phyloP scores from a whole-genome alignment of 2,113 vertebrate species.

The Halcyon senegalensis region DNA sequence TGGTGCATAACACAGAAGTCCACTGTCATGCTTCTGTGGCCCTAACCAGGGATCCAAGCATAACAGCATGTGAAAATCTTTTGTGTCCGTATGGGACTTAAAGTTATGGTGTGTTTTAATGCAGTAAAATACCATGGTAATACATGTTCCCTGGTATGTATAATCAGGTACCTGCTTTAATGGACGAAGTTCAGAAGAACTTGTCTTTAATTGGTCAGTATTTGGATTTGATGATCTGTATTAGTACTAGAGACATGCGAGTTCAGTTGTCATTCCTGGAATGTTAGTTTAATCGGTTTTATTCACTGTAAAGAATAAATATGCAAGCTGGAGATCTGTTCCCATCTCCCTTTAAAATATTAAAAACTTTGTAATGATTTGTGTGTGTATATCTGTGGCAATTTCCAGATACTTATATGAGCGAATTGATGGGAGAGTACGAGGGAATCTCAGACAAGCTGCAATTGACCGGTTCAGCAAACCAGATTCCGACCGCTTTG shows the following conservation, averaged over 20 bases:
- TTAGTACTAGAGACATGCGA: accelerated
- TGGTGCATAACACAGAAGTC: neutral
- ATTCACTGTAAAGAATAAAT: neutral
- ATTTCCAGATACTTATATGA: slow-evolving; percentile 91
- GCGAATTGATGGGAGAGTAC: slow-evolving; percentile 94
- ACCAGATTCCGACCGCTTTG: slow-evolving; percentile 95
- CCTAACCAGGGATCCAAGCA: neutral
- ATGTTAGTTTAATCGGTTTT: neutral
- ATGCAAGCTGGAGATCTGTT: neutral
- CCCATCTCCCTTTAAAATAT: accelerated
- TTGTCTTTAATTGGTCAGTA: neutral
- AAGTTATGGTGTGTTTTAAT: neutral
- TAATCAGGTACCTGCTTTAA: neutral
- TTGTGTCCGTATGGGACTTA: neutral
- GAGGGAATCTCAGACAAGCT: slow-evolving; percentile 94
- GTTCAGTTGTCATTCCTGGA: neutral
- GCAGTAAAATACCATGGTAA: neutral
- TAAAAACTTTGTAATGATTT: neutral
- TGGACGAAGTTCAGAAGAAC: neutral
- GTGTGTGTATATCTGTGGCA: neutral
- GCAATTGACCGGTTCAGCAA: slow-evolving; percentile 99
- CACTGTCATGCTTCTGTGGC: neutral
- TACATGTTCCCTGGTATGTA: neutral
- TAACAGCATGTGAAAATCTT: neutral
- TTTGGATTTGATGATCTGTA: neutral